phyloP scores from a whole-genome alignment of 1,140 invertebrate species.

The Drosophila baimaii region DNA sequence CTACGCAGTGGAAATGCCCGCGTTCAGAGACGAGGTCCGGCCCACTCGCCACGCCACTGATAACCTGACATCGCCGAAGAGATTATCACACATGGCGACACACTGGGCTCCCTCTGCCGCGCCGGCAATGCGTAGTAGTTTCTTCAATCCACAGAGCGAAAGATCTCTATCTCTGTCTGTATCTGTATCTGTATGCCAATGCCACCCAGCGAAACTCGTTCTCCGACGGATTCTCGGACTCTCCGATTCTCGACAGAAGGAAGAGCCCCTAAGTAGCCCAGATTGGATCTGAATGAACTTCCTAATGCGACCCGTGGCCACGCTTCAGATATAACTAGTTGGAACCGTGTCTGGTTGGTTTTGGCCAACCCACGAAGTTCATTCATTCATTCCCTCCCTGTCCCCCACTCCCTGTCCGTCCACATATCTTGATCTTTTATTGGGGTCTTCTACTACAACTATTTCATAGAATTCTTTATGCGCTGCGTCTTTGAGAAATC shows the following conservation, averaged over 20 bases:
- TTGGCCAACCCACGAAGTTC: conserved; percentile 49
- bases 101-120: conserved; percentile 1
- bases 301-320: conserved; percentile 40
- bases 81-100: conserved; percentile 53
- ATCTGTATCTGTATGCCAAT: conserved; percentile 45
- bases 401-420: too few relatives aligned
- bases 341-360: conserved; percentile 58
- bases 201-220: conserved; percentile 37
- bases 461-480: conserved; percentile 35
- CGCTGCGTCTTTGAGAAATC: conserved; percentile 35
- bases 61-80: conserved; percentile 45
- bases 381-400: too few relatives aligned
- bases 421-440: conserved; percentile 35
- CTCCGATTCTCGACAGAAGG: conserved; percentile 1
- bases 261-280: conserved; percentile 26
- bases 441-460: conserved; percentile 67
- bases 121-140: conserved; percentile 52
- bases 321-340: conserved; percentile 59
- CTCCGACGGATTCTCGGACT: not conserved
- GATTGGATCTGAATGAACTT: conserved; percentile 55
- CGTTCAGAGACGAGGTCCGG: conserved; percentile 30
- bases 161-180: conserved; percentile 13
- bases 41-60: conserved; percentile 34
- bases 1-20: conserved; percentile 62
- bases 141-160: conserved; percentile 19